phyloP scores from a whole-genome alignment of 2,888 invertebrate genomes.

The Drosophila helvetica region DNA sequence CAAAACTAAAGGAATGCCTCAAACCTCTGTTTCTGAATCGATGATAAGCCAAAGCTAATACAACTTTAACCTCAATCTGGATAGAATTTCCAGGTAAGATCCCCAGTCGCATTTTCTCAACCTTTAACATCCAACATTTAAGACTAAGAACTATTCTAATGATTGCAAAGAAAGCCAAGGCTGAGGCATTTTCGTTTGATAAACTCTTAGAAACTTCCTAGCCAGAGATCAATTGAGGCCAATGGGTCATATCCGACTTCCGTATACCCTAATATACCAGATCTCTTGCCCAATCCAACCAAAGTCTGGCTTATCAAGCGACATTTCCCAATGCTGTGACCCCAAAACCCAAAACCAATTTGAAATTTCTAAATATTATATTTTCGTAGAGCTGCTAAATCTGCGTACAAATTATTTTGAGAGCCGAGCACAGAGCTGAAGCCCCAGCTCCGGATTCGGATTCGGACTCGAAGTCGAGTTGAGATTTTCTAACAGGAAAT shows the following conservation, averaged over 20 bases:
- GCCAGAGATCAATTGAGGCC: constrained; percentile 37
- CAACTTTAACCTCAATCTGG: not conserved
- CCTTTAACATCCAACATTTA: not conserved
- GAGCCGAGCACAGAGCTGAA: constrained; percentile 10
- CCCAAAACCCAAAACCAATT: constrained; percentile 51
- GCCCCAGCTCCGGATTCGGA: constrained; percentile 7
- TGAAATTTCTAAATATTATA: constrained; percentile 64
- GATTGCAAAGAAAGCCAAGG: constrained; percentile 3
- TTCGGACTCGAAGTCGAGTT: constrained; percentile 21
- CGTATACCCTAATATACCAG: constrained; percentile 9
- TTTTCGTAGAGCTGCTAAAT: constrained; percentile 65
- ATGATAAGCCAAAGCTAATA: not conserved
- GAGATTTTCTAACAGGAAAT: constrained; percentile 75
- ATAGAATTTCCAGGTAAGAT: not conserved
- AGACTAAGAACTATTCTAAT: not conserved
- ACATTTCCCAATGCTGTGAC: constrained; percentile 71
- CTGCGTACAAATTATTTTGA: constrained; percentile 65
- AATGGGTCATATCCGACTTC: constrained; percentile 57
- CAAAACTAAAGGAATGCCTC: too few relatives aligned
- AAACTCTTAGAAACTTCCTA: constrained; percentile 17
- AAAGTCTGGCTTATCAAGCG: constrained; percentile 30
- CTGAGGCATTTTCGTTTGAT: constrained; percentile 8
- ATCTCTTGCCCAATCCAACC: constrained; percentile 51
- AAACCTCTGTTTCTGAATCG: not conserved
- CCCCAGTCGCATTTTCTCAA: not conserved